Evolutionary conservation across 2,797 vertebrate genomes (phyloP).

Genomic region (Lepus townsendii): DNA sequence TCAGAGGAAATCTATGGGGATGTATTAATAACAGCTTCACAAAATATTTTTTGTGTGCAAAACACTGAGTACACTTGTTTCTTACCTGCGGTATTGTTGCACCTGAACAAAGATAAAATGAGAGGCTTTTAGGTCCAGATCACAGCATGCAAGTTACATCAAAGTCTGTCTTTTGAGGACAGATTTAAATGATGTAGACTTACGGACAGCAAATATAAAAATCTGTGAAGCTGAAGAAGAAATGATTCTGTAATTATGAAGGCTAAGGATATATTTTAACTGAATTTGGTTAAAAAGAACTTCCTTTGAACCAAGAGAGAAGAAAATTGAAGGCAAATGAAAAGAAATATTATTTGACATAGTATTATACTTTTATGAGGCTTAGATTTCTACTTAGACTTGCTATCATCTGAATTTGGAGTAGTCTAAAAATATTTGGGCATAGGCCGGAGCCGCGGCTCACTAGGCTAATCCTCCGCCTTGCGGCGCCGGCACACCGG

Average conservation of each 20-base stretch:
- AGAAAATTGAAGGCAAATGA: conserved; percentile 59
- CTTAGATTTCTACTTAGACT: conserved; percentile 6
- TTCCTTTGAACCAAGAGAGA: conserved; percentile 24
- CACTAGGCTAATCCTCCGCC: no score
- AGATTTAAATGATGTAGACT: conserved; percentile 58
- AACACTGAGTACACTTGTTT: not conserved
- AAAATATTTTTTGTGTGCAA: not conserved
- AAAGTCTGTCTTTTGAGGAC: conserved; percentile 60
- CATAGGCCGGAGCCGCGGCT: no score
- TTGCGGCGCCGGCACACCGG: no score
- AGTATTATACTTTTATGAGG: conserved; percentile 54
- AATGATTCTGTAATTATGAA: conserved; percentile 39
- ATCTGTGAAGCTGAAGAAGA: not conserved
- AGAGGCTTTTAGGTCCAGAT: conserved; percentile 44
- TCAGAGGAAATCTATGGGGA: not conserved
- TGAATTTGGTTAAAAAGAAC: not conserved
- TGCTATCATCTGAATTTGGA: conserved; percentile 6
- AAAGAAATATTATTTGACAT: conserved; percentile 46
- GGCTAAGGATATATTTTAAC: conserved; percentile 48
- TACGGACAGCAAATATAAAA: not conserved
- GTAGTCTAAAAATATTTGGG: not conserved
- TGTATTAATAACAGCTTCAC: not conserved
- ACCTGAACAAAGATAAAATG: conserved; percentile 31
- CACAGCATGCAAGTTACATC: conserved; percentile 48
- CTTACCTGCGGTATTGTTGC: not conserved